Conservation (phyloP, 2,888 invertebrate genomes). For the Netelia melanura region DNA sequence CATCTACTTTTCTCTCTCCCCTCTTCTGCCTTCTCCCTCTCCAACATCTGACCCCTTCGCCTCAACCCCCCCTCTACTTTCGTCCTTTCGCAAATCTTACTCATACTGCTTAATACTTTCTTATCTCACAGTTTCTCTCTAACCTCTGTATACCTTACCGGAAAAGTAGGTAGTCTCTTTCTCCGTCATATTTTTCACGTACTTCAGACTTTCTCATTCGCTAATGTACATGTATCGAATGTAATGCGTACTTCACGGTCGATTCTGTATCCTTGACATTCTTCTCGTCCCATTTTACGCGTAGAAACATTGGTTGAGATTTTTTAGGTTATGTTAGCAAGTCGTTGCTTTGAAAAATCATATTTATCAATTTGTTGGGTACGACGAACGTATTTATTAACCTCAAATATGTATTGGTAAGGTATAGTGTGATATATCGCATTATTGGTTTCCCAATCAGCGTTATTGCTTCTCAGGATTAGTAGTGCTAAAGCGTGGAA, state of each 20-base stretch:
- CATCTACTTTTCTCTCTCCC: slow-evolving; percentile 33
- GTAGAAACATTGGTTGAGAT: too few species aligned
- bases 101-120: slow-evolving; percentile 78
- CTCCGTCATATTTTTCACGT: not conserved
- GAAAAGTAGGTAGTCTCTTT: not conserved
- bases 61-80: slow-evolving; percentile 36
- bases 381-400: too few species aligned
- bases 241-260: slow-evolving; percentile 16
- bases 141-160: slow-evolving; percentile 6
- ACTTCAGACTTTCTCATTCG: not conserved
- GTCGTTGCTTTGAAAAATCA: too few species aligned
- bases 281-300: not conserved
- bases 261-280: not conserved
- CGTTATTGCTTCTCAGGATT: slow-evolving; percentile 26
- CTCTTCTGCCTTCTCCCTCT: slow-evolving; percentile 32
- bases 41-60: slow-evolving; percentile 59
- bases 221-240: slow-evolving; percentile 1
- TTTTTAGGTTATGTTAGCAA: too few species aligned
- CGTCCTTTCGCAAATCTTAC: slow-evolving; percentile 47
- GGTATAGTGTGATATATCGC: not conserved
- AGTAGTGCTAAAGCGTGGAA: slow-evolving; percentile 16
- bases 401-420: not conserved
- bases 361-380: too few species aligned
- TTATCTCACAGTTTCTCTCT: slow-evolving; percentile 28
- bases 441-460: not conserved